Evolutionary conservation across 1,140 invertebrate genomes (phyloP).

Genomic region (Drosophila baimaii): DNA sequence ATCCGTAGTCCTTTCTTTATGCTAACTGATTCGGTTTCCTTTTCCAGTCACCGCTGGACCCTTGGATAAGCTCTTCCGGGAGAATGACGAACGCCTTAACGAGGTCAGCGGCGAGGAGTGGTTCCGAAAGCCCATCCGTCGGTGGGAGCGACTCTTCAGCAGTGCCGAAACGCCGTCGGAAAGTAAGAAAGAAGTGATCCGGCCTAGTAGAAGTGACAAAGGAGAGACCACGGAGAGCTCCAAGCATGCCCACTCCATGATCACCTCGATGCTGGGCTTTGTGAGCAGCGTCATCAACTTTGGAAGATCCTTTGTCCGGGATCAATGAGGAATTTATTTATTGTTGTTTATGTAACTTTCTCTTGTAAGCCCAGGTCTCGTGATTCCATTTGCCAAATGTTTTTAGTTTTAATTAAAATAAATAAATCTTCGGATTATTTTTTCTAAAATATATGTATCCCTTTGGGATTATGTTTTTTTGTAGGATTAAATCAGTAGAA

Average conservation of each 20-base stretch:
- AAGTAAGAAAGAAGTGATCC: slow-evolving; percentile 2
- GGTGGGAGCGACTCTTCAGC: slow-evolving; percentile 54
- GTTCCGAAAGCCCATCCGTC: slow-evolving; percentile 41
- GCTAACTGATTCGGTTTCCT: not conserved
- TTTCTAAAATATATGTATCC: too few relatives aligned
- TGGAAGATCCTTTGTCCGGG: slow-evolving; percentile 46
- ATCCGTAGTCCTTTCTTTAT: not conserved
- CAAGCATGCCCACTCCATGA: slow-evolving; percentile 70
- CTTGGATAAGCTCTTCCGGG: slow-evolving; percentile 32
- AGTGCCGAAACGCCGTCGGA: slow-evolving; percentile 46
- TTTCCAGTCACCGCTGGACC: slow-evolving; percentile 33
- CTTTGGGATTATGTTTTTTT: not conserved
- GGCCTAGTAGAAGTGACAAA: slow-evolving; percentile 17
- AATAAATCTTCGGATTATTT: not conserved
- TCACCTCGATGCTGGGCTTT: slow-evolving; percentile 69
- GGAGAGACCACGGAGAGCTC: slow-evolving; percentile 60
- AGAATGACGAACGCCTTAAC: slow-evolving; percentile 66
- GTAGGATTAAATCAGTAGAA: not conserved
- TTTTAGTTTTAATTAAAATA: slow-evolving; percentile 5
- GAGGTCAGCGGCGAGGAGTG: slow-evolving; percentile 59
- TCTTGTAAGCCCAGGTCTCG: not conserved
- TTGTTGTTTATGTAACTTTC: too few relatives aligned
- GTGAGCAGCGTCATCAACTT: slow-evolving; percentile 60
- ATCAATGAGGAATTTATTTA: slow-evolving; percentile 29
- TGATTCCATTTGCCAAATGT: slow-evolving; percentile 18